These are phyloP conservation scores for Ahaetulla prasina DNA, from an alignment of 2,113 vertebrate genomes.

Conservation along the genomic window DNA sequence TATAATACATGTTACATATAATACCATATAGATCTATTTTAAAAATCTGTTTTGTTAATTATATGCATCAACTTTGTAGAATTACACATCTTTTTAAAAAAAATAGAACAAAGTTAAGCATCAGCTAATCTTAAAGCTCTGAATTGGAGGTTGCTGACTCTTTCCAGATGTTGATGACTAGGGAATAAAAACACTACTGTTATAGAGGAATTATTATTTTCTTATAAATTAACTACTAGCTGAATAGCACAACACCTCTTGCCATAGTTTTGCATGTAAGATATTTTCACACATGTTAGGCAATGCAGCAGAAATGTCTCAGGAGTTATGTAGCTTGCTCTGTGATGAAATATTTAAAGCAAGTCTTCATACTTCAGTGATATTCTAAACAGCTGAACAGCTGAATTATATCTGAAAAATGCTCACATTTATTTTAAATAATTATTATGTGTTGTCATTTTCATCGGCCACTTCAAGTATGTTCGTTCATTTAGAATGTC, in stretches of 20 bases:
- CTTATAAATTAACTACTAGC: slow-evolving; percentile 36
- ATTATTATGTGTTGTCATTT: slow-evolving; percentile 36
- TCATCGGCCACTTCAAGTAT: slow-evolving; percentile 10
- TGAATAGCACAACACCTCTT: slow-evolving; percentile 30
- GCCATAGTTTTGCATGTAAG: slow-evolving; percentile 35
- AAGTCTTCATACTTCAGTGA: slow-evolving; percentile 31
- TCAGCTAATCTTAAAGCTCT: slow-evolving; percentile 12
- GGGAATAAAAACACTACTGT: neutral
- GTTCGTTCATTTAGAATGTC: slow-evolving; percentile 29
- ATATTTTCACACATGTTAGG: slow-evolving; percentile 53
- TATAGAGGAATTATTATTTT: slow-evolving; percentile 9
- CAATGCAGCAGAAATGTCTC: neutral
- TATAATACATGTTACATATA: neutral
- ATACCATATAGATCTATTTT: too few species aligned
- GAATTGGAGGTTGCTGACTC: neutral
- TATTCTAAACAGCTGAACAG: slow-evolving; percentile 49
- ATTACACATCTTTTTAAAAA: neutral
- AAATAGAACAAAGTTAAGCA: neutral
- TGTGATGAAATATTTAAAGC: slow-evolving; percentile 55
- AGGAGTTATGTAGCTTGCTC: slow-evolving; percentile 25
- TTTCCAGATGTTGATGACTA: neutral
- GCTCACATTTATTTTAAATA: neutral
- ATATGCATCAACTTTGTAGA: neutral
- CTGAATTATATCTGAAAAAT: slow-evolving; percentile 30
- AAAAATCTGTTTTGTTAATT: neutral